These are phyloP conservation scores for Zophobas morio DNA, from an alignment of 1,140 invertebrate genomes.

Conservation along the genomic window DNA sequence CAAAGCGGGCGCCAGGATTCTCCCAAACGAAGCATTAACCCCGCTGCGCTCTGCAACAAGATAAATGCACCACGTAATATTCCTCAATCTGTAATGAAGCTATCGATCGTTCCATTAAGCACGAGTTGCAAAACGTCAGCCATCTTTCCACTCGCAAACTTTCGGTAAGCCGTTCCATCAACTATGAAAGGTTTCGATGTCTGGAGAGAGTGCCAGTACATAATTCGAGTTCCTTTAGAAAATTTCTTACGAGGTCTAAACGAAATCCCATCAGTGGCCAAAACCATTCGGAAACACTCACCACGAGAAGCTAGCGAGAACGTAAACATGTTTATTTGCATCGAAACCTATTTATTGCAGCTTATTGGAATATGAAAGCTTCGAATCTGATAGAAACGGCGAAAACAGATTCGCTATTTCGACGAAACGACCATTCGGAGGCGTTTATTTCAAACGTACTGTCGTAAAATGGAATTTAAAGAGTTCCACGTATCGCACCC, in stretches of 20 bases:
- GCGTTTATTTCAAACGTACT: constrained; percentile 33
- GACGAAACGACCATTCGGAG: constrained; percentile 17
- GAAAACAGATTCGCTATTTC: constrained; percentile 40
- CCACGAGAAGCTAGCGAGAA: not conserved
- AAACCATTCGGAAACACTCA: not conserved
- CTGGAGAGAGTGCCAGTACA: too few species aligned
- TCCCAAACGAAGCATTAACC: constrained; percentile 35
- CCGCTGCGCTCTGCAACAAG: constrained; percentile 24
- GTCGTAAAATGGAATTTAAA: constrained; percentile 29
- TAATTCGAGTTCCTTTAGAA: too few species aligned
- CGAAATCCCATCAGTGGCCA: too few species aligned
- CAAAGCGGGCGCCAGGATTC: constrained; percentile 20
- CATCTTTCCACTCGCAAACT: not conserved
- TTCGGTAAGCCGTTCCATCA: too few species aligned
- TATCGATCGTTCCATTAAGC: constrained; percentile 38
- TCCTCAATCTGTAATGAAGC: constrained; percentile 17
- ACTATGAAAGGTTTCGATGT: too few species aligned
- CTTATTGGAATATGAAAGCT: constrained; percentile 42
- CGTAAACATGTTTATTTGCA: constrained; percentile 37
- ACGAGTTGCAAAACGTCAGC: not conserved
- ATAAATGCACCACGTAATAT: constrained; percentile 20
- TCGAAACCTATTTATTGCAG: constrained; percentile 21
- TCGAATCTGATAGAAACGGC: constrained; percentile 18
- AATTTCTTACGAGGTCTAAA: too few species aligned
- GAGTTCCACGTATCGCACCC: not conserved